Conservation (phyloP, 2,888 invertebrate species). For the Drosophila suboccidentalis region DNA sequence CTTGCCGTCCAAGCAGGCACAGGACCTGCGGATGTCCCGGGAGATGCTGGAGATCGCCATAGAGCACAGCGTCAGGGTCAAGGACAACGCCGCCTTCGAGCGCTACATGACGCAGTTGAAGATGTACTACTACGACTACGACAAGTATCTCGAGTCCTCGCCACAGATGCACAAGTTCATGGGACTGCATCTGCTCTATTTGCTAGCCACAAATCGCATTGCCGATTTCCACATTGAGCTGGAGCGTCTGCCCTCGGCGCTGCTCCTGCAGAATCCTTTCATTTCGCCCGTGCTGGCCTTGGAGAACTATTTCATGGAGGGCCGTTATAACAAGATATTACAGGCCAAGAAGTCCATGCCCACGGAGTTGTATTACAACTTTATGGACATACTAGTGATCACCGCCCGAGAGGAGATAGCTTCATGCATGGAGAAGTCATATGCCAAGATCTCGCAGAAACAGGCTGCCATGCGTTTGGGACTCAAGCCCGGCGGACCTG, state of each 20-base stretch:
- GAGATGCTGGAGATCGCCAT: constrained; percentile 71
- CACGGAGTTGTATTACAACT: constrained; percentile 59
- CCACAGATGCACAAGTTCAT: constrained; percentile 70
- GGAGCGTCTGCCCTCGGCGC: constrained; percentile 67
- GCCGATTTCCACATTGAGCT: constrained; percentile 71
- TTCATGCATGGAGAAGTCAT: constrained; percentile 68
- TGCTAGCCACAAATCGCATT: constrained; percentile 71
- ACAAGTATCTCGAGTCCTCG: constrained; percentile 53
- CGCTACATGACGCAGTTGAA: constrained; percentile 72
- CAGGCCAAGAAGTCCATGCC: constrained; percentile 71
- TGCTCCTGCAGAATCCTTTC: constrained; percentile 54
- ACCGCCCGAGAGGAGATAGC: constrained; percentile 73
- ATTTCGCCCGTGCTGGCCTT: constrained; percentile 63
- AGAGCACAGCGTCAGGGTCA: constrained; percentile 65
- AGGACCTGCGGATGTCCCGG: constrained; percentile 50
- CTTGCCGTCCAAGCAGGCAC: constrained; percentile 18
- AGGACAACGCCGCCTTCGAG: constrained; percentile 68
- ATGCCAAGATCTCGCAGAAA: constrained; percentile 55
- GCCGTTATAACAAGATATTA: constrained; percentile 69
- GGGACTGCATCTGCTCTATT: constrained; percentile 66
- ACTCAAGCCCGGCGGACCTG: constrained; percentile 44
- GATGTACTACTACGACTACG: constrained; percentile 68
- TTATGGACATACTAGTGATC: constrained; percentile 64
- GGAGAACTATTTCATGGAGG: constrained; percentile 74
- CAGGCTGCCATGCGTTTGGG: constrained; percentile 68